Evolutionary conservation across 2,113 vertebrate genomes (phyloP).

Genomic region (Calidris pygmaea): DNA sequence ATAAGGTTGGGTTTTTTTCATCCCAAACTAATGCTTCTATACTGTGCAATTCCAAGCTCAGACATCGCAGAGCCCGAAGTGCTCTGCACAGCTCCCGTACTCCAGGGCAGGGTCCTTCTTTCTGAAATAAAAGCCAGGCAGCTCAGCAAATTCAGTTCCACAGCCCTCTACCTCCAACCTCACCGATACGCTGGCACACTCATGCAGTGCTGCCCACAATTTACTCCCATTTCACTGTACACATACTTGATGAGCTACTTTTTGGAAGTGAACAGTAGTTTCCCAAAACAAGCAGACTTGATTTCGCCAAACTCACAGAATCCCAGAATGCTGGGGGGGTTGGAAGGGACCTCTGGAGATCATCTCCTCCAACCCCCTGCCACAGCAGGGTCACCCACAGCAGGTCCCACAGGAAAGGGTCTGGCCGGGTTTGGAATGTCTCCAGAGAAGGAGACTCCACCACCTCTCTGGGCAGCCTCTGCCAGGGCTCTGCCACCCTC

Average conservation of each 20-base stretch:
- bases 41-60: neutral
- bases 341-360: too few species aligned
- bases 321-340: too few species aligned
- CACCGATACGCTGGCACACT: neutral
- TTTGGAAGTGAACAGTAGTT: fast-evolving
- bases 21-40: neutral
- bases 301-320: neutral
- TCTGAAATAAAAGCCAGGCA: neutral
- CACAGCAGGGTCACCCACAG: too few species aligned
- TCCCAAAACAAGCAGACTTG: neutral
- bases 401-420: too few species aligned
- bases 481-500: too few species aligned
- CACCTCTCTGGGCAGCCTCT: too few species aligned
- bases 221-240: neutral
- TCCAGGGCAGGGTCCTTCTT: neutral
- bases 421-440: too few species aligned
- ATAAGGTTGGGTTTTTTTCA: neutral
- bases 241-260: neutral
- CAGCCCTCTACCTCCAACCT: neutral
- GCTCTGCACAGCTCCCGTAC: neutral
- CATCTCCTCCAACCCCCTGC: too few species aligned
- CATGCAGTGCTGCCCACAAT: neutral
- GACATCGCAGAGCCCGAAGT: neutral
- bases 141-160: neutral
- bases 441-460: too few species aligned